These are phyloP conservation scores for Condylura cristata DNA, from an alignment of 2,113 vertebrate genomes.

Conservation along the genomic window DNA sequence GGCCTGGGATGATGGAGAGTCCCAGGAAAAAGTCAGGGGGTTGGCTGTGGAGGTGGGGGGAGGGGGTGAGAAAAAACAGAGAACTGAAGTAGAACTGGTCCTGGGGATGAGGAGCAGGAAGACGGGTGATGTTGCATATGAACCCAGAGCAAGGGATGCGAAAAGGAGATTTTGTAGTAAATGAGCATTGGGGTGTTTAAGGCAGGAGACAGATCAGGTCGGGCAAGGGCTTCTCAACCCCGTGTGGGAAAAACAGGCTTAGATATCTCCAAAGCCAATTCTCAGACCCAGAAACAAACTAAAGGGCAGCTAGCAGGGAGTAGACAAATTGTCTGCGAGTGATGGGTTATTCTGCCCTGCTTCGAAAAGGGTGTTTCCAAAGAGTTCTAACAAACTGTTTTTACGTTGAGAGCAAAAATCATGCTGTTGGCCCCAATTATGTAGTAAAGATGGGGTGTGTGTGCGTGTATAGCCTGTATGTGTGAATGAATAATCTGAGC, in stretches of 20 bases:
- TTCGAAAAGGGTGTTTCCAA: neutral
- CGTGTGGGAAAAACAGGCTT: neutral
- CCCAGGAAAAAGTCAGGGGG: neutral
- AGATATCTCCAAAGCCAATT: neutral
- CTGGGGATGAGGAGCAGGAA: neutral
- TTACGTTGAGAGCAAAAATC: constrained; percentile 8
- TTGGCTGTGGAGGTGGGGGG: no score
- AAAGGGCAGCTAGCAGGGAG: neutral
- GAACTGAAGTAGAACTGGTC: neutral
- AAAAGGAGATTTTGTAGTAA: neutral
- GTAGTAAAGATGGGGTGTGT: neutral
- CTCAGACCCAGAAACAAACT: neutral
- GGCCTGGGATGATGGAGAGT: neutral
- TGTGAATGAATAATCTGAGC: neutral
- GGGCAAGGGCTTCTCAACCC: neutral
- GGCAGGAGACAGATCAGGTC: neutral
- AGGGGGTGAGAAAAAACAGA: no score
- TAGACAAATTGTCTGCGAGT: neutral
- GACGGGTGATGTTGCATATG: neutral
- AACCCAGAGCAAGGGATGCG: neutral
- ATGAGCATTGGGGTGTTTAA: neutral
- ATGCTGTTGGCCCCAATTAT: neutral
- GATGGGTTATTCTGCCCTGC: neutral
- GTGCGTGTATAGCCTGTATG: neutral
- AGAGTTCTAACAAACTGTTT: constrained; percentile 1